Evolutionary conservation across 2,888 invertebrate genomes (phyloP).

Genomic region (Athalia rosae): DNA sequence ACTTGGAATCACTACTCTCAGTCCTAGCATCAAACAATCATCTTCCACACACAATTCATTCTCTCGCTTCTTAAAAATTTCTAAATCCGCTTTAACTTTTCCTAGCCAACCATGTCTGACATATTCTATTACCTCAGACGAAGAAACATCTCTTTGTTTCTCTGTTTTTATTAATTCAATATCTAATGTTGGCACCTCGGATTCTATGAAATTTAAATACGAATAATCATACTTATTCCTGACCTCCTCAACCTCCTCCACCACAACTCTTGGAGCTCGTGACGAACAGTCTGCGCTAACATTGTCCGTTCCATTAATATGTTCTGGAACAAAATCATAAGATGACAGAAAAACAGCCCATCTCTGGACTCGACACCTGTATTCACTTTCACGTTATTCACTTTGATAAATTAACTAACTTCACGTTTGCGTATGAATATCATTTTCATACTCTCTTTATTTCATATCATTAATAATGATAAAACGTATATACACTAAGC

Average conservation of each 20-base stretch:
- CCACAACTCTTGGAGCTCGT: slow-evolving; percentile 14
- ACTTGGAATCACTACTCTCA: slow-evolving; percentile 47
- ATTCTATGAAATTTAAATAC: slow-evolving; percentile 43
- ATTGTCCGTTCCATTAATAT: slow-evolving; percentile 35
- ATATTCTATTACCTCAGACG: slow-evolving; percentile 36
- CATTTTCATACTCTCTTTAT: too few species aligned
- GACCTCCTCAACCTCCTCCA: not conserved
- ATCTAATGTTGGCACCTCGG: slow-evolving; percentile 13
- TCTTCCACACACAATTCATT: slow-evolving; percentile 37
- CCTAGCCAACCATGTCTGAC: slow-evolving; percentile 44
- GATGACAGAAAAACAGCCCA: slow-evolving; percentile 23
- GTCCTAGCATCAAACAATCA: slow-evolving; percentile 45
- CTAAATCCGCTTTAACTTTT: slow-evolving; percentile 20
- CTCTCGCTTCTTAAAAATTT: not conserved
- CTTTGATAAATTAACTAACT: too few species aligned
- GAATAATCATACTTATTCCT: too few species aligned
- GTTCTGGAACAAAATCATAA: slow-evolving; percentile 1
- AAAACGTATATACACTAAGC: too few species aligned
- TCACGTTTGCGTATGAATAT: too few species aligned
- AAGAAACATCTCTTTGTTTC: slow-evolving; percentile 30
- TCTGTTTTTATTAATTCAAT: too few species aligned
- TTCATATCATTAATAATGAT: too few species aligned
- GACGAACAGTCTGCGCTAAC: slow-evolving; percentile 44
- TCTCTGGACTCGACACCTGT: slow-evolving; percentile 20
- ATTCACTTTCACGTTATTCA: too few species aligned